Conservation (phyloP, 2,797 vertebrate genomes). For the Cyprinella venusta region DNA sequence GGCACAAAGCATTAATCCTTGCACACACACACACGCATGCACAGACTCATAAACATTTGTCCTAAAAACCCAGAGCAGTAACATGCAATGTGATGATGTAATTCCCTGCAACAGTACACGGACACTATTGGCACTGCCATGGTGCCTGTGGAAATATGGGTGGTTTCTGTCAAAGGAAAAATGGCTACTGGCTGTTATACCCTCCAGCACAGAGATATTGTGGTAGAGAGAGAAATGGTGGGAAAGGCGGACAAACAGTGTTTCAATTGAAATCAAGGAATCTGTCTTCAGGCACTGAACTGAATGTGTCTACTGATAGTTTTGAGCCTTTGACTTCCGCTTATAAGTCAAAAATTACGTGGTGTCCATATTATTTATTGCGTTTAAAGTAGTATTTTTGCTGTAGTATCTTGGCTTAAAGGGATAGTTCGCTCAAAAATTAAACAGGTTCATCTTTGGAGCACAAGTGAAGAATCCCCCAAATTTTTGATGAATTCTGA, state of each 20-base stretch:
- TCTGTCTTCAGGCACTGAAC: background rate
- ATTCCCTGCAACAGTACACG: constrained; percentile 62
- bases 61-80: constrained; percentile 39
- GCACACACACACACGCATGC: constrained; percentile 34
- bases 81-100: constrained; percentile 67
- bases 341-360: background rate
- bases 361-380: background rate
- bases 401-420: too few species aligned
- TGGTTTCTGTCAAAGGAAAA: constrained; percentile 69
- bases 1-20: constrained; percentile 64
- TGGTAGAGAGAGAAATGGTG: constrained; percentile 2
- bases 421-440: too few species aligned
- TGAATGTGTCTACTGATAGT: background rate
- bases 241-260: constrained; percentile 30
- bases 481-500: too few species aligned
- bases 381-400: background rate
- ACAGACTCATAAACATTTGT: constrained; percentile 49
- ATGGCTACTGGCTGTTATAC: background rate
- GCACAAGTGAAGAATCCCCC: too few species aligned
- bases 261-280: constrained; percentile 32
- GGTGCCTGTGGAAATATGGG: constrained; percentile 53
- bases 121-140: constrained; percentile 57
- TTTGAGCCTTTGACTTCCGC: background rate
- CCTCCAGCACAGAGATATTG: constrained; percentile 11
- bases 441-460: too few species aligned